phyloP scores from a whole-genome alignment of 2,888 invertebrate genomes.

The Drosophila birchii region DNA sequence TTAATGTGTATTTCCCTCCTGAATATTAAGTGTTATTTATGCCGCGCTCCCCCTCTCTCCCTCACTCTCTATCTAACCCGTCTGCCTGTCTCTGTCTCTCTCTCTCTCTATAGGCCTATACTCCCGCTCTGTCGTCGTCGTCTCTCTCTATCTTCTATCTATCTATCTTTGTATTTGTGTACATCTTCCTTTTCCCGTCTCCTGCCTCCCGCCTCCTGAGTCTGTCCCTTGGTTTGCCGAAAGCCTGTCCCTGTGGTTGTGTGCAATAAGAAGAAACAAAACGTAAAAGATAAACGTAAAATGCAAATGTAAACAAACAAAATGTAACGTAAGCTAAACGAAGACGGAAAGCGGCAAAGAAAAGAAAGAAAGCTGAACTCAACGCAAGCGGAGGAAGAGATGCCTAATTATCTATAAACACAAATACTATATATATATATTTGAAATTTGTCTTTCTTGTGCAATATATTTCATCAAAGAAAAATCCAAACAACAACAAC shows the following conservation, averaged over 20 bases:
- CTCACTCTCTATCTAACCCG: background rate
- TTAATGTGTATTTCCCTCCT: background rate
- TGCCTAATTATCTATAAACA: slow-evolving; percentile 34
- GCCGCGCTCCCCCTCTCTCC: background rate
- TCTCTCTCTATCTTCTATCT: background rate
- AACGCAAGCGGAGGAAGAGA: slow-evolving; percentile 8
- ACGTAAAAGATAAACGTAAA: slow-evolving; percentile 33
- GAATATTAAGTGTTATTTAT: slow-evolving; percentile 21
- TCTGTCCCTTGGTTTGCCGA: slow-evolving; percentile 65
- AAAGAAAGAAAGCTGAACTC: slow-evolving; percentile 38
- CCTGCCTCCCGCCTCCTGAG: background rate
- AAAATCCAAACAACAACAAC: slow-evolving; percentile 20
- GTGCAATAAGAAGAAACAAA: slow-evolving; percentile 48
- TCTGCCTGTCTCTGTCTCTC: background rate
- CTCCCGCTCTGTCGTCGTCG: background rate
- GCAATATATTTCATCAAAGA: slow-evolving; percentile 64
- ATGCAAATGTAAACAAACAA: slow-evolving; percentile 33
- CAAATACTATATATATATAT: slow-evolving; percentile 37
- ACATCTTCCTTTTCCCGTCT: background rate
- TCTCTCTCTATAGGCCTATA: background rate
- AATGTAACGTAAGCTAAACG: slow-evolving; percentile 33
- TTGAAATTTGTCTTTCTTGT: slow-evolving; percentile 51
- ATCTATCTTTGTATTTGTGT: background rate
- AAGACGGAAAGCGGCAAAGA: slow-evolving; percentile 30
- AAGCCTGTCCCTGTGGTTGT: slow-evolving; percentile 62